These are phyloP conservation scores for Frankliniella fusca DNA, from an alignment of 2,888 invertebrate species.

Conservation along the genomic window DNA sequence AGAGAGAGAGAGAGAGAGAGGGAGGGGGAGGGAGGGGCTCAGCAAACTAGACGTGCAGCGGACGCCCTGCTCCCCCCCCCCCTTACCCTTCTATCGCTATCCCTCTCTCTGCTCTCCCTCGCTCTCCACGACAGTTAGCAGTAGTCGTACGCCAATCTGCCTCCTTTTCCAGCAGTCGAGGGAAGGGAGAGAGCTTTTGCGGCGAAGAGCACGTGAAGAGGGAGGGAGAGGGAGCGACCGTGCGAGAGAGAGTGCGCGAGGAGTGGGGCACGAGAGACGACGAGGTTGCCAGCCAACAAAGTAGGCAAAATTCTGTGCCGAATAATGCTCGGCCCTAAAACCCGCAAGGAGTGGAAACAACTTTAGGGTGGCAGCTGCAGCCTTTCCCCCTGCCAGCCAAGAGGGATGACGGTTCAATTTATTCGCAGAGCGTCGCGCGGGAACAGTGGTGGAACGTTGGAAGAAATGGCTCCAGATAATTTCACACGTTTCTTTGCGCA, in stretches of 20 bases:
- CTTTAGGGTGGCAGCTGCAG: neutral
- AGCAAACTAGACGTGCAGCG: constrained; percentile 20
- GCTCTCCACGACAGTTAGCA: neutral
- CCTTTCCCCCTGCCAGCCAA: too few relatives aligned
- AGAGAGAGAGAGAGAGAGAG: neutral
- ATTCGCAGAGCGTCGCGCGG: too few relatives aligned
- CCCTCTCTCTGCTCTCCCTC: neutral
- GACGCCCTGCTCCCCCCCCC: neutral
- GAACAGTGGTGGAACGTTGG: too few relatives aligned
- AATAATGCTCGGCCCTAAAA: constrained; percentile 1
- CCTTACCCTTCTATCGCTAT: neutral
- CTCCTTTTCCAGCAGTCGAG: too few relatives aligned
- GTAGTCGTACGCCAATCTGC: too few relatives aligned
- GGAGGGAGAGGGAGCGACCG: too few relatives aligned
- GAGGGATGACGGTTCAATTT: too few relatives aligned
- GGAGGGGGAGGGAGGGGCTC: neutral
- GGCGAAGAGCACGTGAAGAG: too few relatives aligned
- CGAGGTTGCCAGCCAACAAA: constrained; percentile 6
- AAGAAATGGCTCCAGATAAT: too few relatives aligned
- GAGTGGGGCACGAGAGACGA: neutral
- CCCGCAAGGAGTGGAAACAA: neutral
- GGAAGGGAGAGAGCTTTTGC: too few relatives aligned
- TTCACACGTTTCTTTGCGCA: too few relatives aligned
- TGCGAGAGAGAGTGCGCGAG: neutral
- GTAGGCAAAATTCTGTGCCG: constrained; percentile 11